Evolutionary conservation across 2,888 invertebrate genomes (phyloP).

Genomic region (Cinara cedri): DNA sequence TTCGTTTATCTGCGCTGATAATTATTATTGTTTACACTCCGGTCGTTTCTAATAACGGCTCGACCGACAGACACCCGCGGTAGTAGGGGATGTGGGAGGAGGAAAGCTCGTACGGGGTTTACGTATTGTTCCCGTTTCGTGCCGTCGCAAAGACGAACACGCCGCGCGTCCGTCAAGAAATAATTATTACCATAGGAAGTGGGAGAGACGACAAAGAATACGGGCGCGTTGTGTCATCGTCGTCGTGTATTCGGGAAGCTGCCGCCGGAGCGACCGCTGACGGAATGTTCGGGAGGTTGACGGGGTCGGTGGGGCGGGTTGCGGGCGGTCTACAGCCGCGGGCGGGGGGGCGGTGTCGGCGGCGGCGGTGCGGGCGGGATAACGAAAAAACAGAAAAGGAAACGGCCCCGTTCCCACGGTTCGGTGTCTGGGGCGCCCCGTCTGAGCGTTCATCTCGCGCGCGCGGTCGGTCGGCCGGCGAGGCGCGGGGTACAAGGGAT

Average conservation of each 20-base stretch:
- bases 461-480: background rate
- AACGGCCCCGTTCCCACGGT: conserved; percentile 54
- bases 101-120: no score
- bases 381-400: conserved; percentile 19
- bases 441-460: background rate
- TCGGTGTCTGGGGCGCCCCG: conserved; percentile 46
- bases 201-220: conserved; percentile 47
- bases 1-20: background rate
- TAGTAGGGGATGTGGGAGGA: no score
- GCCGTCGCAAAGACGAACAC: background rate
- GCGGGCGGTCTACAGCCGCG: background rate
- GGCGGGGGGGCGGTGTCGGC: background rate
- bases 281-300: conserved; percentile 13
- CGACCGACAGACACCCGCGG: no score
- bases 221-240: no score
- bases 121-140: background rate
- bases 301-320: background rate
- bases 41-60: background rate
- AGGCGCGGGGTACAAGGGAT: conserved; percentile 32
- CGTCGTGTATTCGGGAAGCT: conserved; percentile 44
- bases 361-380: conserved; percentile 28
- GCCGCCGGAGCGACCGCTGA: conserved; percentile 27
- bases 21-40: background rate
- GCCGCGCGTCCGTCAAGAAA: background rate
- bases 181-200: conserved; percentile 9